Evolutionary conservation across 2,888 invertebrate species (phyloP), one percentile per base, ranked within the genome.

Genomic region (Ptychoptera contaminata): DNA sequence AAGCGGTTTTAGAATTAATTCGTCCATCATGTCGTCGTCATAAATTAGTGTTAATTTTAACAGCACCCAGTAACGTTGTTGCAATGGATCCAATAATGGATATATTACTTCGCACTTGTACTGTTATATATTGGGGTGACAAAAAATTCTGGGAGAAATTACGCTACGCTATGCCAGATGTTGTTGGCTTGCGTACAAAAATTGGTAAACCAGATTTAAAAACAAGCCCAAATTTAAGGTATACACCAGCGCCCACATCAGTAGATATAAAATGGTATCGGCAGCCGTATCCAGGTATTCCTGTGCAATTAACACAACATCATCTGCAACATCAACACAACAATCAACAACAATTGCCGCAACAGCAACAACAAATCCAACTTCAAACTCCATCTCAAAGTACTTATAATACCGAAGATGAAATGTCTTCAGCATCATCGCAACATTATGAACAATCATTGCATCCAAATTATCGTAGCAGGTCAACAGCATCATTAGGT

Each of bases 61-160:
- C 70, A 48, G 71, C 70, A 50, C 80, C 82, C 52, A 76, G 83
- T 34, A 79, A 81, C 52, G 76, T 78, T 35, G 65, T 79, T 36
- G 76, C 79, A 52, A 74, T 83, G 59, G 85, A 83, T 60, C 71
- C 79, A 42, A 85, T 85, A 55, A 71, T 87, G 42, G 78, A 84
- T 60, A 72, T 73, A 44, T 70, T 82, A 50, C 67, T 82, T 48
- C 75, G 79, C 57, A 77, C 79, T 56, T 74, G 83, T 67, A 74
- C 77, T 36, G 78, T 79, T 44, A 71, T 80, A 51, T 72, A 81
- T 51, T 83, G 82, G 79, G 82, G 82, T 51, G 87, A 88, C 64
- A 80, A 80, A 55, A 73, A 83, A 55, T 91, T 91, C 68, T 91
- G 90, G 90, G 84, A 86, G 55, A 87, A 88, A 66, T 72, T 91